Evolutionary conservation across 2,888 invertebrate genomes (phyloP).

Genomic region (Eupithecia abbreviata): DNA sequence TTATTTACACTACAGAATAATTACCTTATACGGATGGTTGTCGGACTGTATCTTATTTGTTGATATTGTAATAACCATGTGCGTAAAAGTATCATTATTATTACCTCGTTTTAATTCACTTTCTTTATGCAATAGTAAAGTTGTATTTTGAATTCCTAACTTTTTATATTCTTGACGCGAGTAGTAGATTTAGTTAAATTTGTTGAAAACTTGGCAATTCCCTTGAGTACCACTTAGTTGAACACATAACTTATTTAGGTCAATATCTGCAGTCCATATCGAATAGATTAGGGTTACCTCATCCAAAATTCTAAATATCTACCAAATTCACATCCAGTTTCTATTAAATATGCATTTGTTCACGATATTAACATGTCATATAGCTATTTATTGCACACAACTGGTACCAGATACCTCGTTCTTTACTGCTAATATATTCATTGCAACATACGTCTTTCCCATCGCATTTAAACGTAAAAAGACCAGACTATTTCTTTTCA

Average conservation of each 20-base stretch:
- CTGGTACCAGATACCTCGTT: slow-evolving; percentile 63
- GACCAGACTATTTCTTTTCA: slow-evolving; percentile 62
- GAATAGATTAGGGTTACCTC: slow-evolving; percentile 44
- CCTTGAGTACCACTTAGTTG: slow-evolving; percentile 8
- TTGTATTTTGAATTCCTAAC: too few species aligned
- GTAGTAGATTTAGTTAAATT: neutral
- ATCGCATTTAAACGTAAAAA: slow-evolving; percentile 75
- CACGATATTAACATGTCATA: slow-evolving; percentile 71
- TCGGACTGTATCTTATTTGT: neutral
- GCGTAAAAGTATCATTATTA: neutral
- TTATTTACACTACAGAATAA: neutral
- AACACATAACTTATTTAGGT: slow-evolving; percentile 34
- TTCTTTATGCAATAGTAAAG: neutral
- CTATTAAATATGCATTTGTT: slow-evolving; percentile 67
- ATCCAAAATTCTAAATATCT: slow-evolving; percentile 39
- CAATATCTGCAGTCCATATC: slow-evolving; percentile 40
- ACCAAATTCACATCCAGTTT: slow-evolving; percentile 49
- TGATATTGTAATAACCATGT: neutral
- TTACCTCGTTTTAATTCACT: neutral
- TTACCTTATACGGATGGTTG: neutral
- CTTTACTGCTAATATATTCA: slow-evolving; percentile 82
- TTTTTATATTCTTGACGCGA: neutral
- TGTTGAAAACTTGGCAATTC: neutral
- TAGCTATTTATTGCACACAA: slow-evolving; percentile 67
- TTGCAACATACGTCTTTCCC: slow-evolving; percentile 77